Evolutionary conservation across 2,797 vertebrate genomes (phyloP).

Genomic region (Acrossocheilus fasciatus): DNA sequence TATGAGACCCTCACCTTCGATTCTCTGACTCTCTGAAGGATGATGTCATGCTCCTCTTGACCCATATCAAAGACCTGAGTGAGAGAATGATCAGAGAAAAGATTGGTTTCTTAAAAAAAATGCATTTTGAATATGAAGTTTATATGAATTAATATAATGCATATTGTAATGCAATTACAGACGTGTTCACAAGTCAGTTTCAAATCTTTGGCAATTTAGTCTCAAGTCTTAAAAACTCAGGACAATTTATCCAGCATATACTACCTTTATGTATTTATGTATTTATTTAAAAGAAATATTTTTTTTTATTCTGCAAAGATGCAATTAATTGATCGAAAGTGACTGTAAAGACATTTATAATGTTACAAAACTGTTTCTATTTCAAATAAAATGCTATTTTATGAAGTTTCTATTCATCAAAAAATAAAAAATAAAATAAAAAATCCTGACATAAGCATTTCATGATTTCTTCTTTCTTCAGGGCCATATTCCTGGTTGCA

Average conservation of each 20-base stretch:
- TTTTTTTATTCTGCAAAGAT: not conserved
- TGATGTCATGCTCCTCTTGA: conserved; percentile 82
- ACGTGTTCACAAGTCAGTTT: not conserved
- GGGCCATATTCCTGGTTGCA: too few relatives aligned
- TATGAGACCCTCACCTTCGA: conserved; percentile 80
- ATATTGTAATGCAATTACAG: not conserved
- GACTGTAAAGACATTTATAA: too few relatives aligned
- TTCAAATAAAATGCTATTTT: too few relatives aligned
- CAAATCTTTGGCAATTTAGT: not conserved
- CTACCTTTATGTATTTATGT: too few relatives aligned
- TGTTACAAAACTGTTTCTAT: too few relatives aligned
- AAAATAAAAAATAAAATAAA: too few relatives aligned
- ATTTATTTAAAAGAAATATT: too few relatives aligned
- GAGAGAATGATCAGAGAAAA: conserved; percentile 41
- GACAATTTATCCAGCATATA: too few relatives aligned
- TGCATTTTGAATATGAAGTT: not conserved
- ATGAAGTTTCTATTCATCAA: too few relatives aligned
- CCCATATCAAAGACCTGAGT: conserved; percentile 86
- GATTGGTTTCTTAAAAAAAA: conserved; percentile 1
- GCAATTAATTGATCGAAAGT: too few relatives aligned
- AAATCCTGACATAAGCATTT: too few relatives aligned
- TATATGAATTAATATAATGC: not conserved
- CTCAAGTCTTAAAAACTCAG: not conserved
- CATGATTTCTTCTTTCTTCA: too few relatives aligned
- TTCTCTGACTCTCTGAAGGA: conserved; percentile 82